Base-by-base conservation (phyloP, 2,797 vertebrate species). In the Nyctalus aviator region DNA sequence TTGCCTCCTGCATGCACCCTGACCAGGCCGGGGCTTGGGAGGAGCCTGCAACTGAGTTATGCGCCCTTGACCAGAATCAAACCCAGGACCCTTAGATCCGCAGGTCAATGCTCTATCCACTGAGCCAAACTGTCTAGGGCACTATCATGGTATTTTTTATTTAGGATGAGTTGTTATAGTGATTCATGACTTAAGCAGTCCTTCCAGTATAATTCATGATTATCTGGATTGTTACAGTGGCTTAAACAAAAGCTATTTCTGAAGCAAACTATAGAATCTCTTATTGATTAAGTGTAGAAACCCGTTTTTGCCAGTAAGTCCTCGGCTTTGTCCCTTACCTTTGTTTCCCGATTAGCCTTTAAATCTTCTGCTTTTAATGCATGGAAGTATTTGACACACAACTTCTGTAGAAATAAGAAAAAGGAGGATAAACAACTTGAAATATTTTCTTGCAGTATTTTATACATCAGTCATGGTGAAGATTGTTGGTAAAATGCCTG, bases 401-500 rank as follows among this genome's bases (percentile, higher is more conserved):
- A 89, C 18, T 88, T 88, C 53, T 93, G 91, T 78, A 57, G 69
- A 82, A 93, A 94, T 50, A 37, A 91, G 50, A 46, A 91, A 88
- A 78, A 14, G 21, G 32, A 25, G 11, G 6, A 69, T 59, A 62
- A 27, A 44, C 85, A 71, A 25, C 17, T 82, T 94, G 69, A 90
- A 50, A 69, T 69, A 1, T 72, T 84, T 93, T 84, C 71, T 82
- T 93, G 21, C 18, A 78, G 23, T 79, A 55, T 84, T 90, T 73
- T 71, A 73, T 35, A 91, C 59, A 94, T 71, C 59, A n/a, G 90
- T 69, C 30, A 83, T 82, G 9, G 44, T 86, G 23, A 83, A 88
- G 15, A 71, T 84, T 82, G 10, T 44, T 90, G 27, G 55, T 44
- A 84, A 84, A 46, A 68, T 71, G 21, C 68, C 48, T 62, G 71